Percentiles rank a stretch among this genome's conserved stretches.
phyloP scores from a whole-genome alignment of 2,888 invertebrate genomes.

The Drosophila algonquin region DNA sequence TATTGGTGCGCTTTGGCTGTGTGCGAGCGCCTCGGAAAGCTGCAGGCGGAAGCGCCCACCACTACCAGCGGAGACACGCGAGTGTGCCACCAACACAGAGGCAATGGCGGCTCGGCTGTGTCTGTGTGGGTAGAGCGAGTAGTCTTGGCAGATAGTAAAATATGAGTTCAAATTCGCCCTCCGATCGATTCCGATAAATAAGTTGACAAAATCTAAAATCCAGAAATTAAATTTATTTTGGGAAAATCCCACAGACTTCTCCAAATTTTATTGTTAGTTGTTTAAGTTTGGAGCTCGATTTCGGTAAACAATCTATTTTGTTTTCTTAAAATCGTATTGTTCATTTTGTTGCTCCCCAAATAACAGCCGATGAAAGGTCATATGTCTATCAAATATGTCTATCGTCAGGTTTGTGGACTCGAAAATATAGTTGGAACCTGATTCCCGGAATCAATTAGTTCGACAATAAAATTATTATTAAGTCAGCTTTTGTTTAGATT shows the following conservation, averaged over 20 bases:
- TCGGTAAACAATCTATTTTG: slow-evolving; percentile 13
- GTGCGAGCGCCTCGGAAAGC: slow-evolving; percentile 52
- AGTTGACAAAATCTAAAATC: slow-evolving; percentile 22
- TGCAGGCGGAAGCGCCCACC: slow-evolving; percentile 65
- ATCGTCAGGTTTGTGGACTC: slow-evolving; percentile 8
- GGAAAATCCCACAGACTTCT: slow-evolving; percentile 57
- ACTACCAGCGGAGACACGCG: slow-evolving; percentile 32
- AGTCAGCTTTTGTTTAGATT: slow-evolving; percentile 12
- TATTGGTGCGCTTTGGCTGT: slow-evolving; percentile 50
- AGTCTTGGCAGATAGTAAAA: slow-evolving; percentile 23
- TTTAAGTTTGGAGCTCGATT: slow-evolving; percentile 25
- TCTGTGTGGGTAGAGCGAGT: slow-evolving; percentile 48
- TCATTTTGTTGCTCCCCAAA: slow-evolving; percentile 7
- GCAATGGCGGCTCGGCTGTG: not conserved
- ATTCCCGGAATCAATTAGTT: slow-evolving; percentile 26
- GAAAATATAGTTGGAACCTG: slow-evolving; percentile 43
- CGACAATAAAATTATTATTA: slow-evolving; percentile 3
- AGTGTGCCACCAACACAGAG: slow-evolving; percentile 46
- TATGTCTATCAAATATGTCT: slow-evolving; percentile 20
- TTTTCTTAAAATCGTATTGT: not conserved
- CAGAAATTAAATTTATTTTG: slow-evolving; percentile 35
- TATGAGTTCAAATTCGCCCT: slow-evolving; percentile 45
- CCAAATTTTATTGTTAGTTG: slow-evolving; percentile 26
- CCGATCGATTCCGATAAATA: slow-evolving; percentile 36
- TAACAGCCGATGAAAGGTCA: slow-evolving; percentile 46